Conservation (phyloP, 2,113 vertebrate species). For the Melanostigma gelatinosum region DNA sequence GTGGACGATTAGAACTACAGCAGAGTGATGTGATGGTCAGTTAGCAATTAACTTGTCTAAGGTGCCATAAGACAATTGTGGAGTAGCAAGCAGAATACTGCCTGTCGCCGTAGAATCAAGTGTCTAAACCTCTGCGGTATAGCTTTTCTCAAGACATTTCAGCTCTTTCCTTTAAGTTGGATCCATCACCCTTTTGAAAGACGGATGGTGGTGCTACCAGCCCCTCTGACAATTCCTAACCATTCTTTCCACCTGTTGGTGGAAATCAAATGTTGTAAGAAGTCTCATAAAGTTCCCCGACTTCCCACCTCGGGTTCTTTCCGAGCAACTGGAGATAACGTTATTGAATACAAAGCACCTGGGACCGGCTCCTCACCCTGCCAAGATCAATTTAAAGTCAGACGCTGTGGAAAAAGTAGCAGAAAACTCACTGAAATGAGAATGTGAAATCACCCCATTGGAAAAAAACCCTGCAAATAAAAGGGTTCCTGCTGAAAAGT, state of each 20-base stretch:
- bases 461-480: slow-evolving; percentile 13
- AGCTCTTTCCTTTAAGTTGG: slow-evolving; percentile 26
- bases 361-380: slow-evolving; percentile 29
- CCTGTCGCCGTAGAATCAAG: neutral
- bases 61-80: neutral
- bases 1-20: too few relatives aligned
- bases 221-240: slow-evolving; percentile 39
- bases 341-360: slow-evolving; percentile 58
- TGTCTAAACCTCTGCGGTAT: neutral
- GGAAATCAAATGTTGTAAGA: slow-evolving; percentile 37
- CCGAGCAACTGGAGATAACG: slow-evolving; percentile 48
- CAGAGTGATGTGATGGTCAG: too few relatives aligned
- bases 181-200: slow-evolving; percentile 40
- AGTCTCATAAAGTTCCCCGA: slow-evolving; percentile 35
- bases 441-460: slow-evolving; percentile 30
- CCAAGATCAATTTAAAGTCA: slow-evolving; percentile 55
- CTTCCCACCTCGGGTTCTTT: slow-evolving; percentile 47
- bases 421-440: slow-evolving; percentile 18
- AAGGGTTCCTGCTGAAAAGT: slow-evolving; percentile 12
- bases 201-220: slow-evolving; percentile 11
- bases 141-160: slow-evolving; percentile 32
- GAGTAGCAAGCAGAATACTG: neutral
- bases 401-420: slow-evolving; percentile 29
- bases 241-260: slow-evolving; percentile 24
- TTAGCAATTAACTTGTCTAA: too few relatives aligned